Evolutionary conservation across 2,797 vertebrate genomes (phyloP).

Genomic region (Phataginus tricuspis): DNA sequence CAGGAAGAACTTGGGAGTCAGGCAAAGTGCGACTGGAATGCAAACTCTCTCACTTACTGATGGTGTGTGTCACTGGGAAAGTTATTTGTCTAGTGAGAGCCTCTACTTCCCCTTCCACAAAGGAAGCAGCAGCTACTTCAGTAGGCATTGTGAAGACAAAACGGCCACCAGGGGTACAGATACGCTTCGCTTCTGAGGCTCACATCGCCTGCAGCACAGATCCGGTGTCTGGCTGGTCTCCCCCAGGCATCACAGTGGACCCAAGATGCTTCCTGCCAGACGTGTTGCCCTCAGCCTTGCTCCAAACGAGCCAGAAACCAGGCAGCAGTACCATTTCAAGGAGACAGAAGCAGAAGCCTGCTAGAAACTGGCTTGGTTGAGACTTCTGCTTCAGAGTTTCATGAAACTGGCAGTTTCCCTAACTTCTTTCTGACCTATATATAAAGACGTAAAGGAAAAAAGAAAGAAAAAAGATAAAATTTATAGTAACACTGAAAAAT

Average conservation of each 20-base stretch:
- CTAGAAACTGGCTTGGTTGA: not conserved
- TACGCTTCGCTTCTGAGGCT: not conserved
- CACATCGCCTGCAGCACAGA: not conserved
- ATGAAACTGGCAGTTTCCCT: not conserved
- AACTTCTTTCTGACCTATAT: not conserved
- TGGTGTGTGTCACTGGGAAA: not conserved
- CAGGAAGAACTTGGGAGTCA: not conserved
- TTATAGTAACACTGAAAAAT: not conserved
- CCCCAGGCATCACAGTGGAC: not conserved
- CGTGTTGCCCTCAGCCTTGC: not conserved
- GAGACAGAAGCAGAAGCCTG: not conserved
- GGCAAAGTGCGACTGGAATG: not conserved
- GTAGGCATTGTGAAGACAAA: not conserved
- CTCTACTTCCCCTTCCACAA: not conserved
- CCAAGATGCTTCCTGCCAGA: not conserved
- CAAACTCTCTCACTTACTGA: not conserved
- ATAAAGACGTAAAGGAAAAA: not conserved
- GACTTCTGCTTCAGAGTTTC: not conserved
- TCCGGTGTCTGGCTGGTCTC: not conserved
- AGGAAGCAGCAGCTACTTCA: not conserved
- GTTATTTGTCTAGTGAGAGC: not conserved
- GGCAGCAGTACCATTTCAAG: not conserved
- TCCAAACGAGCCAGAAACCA: not conserved
- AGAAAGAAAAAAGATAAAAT: not conserved
- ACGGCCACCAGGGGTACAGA: rapidly evolving